A percentile compares a stretch with the other conserved stretches of the same genome.
Evolutionary conservation across 2,113 vertebrate genomes (phyloP).

Genomic region (Thamnophis sirtalis): DNA sequence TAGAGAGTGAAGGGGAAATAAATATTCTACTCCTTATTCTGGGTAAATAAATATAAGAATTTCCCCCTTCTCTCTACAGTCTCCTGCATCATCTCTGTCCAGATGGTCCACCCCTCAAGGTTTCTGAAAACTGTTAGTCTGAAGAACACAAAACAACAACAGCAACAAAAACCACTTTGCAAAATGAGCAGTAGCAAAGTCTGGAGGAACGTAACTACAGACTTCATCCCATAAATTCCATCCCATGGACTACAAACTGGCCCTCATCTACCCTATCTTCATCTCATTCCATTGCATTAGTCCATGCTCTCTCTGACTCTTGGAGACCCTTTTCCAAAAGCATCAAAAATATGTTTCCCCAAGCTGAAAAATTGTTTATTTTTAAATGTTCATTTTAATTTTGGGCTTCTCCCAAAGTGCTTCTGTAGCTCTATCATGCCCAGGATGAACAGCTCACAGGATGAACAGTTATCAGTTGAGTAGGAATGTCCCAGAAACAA

Average conservation of each 20-base stretch:
- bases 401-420: not conserved
- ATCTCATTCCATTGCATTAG: not conserved
- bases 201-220: not conserved
- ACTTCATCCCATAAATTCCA: not conserved
- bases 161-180: not conserved
- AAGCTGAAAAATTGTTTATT: not conserved
- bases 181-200: not conserved
- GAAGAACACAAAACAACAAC: too few relatives aligned
- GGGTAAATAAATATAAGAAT: not conserved
- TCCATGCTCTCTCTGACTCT: not conserved
- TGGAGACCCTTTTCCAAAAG: not conserved
- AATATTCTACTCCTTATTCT: not conserved
- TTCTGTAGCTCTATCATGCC: not conserved
- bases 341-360: not conserved
- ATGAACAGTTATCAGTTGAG: not conserved
- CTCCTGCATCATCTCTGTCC: not conserved
- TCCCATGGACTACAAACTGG: not conserved
- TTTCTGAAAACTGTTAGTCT: too few relatives aligned
- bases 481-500: not conserved
- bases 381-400: not conserved
- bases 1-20: not conserved
- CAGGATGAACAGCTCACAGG: not conserved
- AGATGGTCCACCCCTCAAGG: too few relatives aligned
- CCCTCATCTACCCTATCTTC: not conserved
- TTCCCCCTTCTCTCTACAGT: not conserved